A percentile compares a stretch with the other conserved stretches of the same genome.
Conservation (phyloP, 1,140 invertebrate genomes). For the Oncopeltus fasciatus region DNA sequence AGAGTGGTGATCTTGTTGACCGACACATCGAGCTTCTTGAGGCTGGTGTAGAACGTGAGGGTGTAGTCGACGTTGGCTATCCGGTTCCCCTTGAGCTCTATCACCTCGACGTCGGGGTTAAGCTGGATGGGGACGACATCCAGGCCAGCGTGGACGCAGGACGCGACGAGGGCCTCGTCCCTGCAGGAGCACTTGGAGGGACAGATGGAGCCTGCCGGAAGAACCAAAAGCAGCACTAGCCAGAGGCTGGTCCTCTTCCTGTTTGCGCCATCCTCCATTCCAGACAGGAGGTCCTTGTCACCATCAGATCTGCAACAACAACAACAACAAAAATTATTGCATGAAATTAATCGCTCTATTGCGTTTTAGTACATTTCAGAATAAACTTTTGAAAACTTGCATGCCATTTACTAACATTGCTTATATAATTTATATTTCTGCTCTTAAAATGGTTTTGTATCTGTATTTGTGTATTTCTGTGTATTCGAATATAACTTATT, state of each 20-base stretch:
- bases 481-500: too few relatives aligned
- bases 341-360: too few relatives aligned
- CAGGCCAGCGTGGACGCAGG: constrained; percentile 57
- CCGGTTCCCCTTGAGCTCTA: constrained; percentile 59
- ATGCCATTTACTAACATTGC: too few relatives aligned
- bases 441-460: too few relatives aligned
- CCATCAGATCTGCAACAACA: constrained; percentile 19
- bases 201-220: constrained; percentile 45
- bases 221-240: constrained; percentile 18
- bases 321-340: too few relatives aligned
- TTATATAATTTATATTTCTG: too few relatives aligned
- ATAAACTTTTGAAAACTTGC: too few relatives aligned
- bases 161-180: constrained; percentile 53
- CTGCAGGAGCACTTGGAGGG: constrained; percentile 66
- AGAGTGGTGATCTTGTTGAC: constrained; percentile 62
- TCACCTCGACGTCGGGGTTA: constrained; percentile 63
- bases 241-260: constrained; percentile 8
- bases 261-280: constrained; percentile 15
- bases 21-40: constrained; percentile 63
- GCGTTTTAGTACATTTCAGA: too few relatives aligned
- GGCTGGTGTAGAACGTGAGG: constrained; percentile 60
- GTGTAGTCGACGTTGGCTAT: constrained; percentile 55
- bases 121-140: constrained; percentile 76
- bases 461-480: too few relatives aligned
- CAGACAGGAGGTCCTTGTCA: not conserved